Percentiles rank a stretch among this genome's conserved stretches.
Evolutionary conservation across 2,113 vertebrate species (phyloP).

Genomic region (Actinemys pallida): DNA sequence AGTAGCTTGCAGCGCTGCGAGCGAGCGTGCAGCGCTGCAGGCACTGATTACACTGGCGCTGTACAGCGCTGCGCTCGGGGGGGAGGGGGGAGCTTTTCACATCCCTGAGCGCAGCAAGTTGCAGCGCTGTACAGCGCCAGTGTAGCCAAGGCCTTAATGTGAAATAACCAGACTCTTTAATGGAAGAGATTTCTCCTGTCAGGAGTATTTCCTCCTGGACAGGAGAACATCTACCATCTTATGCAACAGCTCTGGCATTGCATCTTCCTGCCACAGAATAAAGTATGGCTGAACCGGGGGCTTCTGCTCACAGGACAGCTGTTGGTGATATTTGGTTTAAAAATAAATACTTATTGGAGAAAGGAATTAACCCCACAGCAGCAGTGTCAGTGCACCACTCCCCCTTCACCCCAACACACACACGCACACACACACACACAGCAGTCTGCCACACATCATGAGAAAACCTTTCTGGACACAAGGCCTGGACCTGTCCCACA

Average conservation of each 20-base stretch:
- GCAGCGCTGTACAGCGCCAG: too few relatives aligned
- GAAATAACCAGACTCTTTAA: constrained; percentile 21
- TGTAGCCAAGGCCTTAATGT: neutral
- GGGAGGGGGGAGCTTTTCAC: too few relatives aligned
- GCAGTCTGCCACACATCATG: neutral
- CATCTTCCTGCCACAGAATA: fast-evolving
- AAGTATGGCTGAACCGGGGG: neutral
- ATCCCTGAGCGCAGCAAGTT: too few relatives aligned
- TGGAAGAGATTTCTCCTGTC: neutral
- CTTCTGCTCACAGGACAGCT: neutral
- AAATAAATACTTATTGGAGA: fast-evolving
- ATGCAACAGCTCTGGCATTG: neutral
- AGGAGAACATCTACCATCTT: neutral
- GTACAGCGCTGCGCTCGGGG: too few relatives aligned
- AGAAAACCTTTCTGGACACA: constrained; percentile 36
- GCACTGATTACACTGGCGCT: too few relatives aligned
- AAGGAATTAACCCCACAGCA: neutral
- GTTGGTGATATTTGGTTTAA: neutral
- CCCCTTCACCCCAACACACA: neutral
- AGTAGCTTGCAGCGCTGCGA: too few relatives aligned
- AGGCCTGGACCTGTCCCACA: neutral
- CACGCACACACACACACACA: neutral
- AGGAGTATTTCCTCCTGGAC: fast-evolving
- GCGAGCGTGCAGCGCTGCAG: too few relatives aligned
- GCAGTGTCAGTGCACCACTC: neutral